These are phyloP conservation scores for Anolis sagrei DNA, from an alignment of 2,113 vertebrate species.

Conservation along the genomic window DNA sequence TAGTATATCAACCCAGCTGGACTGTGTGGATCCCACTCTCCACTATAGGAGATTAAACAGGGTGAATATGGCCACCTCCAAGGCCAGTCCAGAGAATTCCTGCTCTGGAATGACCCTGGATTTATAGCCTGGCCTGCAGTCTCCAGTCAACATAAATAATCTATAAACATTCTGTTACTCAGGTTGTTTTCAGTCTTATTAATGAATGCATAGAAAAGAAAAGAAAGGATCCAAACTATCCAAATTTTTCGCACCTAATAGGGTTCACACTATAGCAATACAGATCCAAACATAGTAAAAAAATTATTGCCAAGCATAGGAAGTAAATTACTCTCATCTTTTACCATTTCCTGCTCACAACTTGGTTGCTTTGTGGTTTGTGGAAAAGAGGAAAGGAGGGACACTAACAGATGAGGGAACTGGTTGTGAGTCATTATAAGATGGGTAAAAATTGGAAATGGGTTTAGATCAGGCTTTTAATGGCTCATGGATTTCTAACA, in stretches of 20 bases:
- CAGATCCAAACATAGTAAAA: not conserved
- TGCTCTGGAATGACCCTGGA: no score
- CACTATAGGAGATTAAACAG: no score
- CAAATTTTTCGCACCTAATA: not conserved
- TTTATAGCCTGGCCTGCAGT: no score
- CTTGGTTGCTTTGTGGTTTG: not conserved
- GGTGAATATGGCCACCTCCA: no score
- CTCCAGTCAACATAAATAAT: not conserved
- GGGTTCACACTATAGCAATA: not conserved
- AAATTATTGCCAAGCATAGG: no score
- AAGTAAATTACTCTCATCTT: not conserved
- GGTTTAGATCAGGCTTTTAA: not conserved
- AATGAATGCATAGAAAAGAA: not conserved
- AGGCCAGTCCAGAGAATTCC: no score
- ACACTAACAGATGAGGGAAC: not conserved
- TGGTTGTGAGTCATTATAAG: not conserved
- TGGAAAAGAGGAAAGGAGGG: no score
- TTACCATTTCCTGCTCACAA: not conserved
- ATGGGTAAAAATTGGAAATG: not conserved
- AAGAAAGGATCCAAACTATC: not conserved
- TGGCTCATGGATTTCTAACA: not conserved
- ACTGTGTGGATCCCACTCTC: no score
- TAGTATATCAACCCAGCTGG: no score
- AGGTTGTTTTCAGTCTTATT: not conserved
- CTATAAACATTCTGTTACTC: not conserved